Evolutionary conservation across 2,113 vertebrate genomes (phyloP).

Genomic region (Indri indri): DNA sequence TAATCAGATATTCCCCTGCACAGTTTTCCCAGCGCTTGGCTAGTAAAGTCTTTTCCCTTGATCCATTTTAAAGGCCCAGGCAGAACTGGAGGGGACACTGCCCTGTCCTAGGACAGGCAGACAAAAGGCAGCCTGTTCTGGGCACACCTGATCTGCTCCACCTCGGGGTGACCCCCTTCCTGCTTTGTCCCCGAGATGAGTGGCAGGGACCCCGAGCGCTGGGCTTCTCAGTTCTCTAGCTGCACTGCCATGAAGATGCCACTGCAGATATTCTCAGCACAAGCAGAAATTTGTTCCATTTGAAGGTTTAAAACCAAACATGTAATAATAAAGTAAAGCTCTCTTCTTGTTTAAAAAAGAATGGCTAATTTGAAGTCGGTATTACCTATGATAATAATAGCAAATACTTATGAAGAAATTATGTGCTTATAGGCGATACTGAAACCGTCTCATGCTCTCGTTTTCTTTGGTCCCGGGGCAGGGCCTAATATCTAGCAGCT

Average conservation of each 20-base stretch:
- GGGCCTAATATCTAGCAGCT: background rate
- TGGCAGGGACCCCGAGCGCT: too few species aligned
- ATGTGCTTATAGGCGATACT: fast-evolving
- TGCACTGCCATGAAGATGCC: background rate
- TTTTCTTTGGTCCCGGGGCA: background rate
- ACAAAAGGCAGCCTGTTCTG: background rate
- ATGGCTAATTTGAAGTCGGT: background rate
- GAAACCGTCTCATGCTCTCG: too few species aligned
- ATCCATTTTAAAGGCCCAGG: background rate
- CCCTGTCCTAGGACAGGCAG: background rate
- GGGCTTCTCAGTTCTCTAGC: background rate
- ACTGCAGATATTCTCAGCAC: background rate
- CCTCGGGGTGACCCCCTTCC: fast-evolving
- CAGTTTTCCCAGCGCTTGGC: background rate
- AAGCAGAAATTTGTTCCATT: background rate
- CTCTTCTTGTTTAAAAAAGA: background rate
- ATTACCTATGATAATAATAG: background rate
- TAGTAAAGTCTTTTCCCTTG: background rate
- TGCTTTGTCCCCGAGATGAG: fast-evolving
- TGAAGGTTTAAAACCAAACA: background rate
- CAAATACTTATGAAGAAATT: background rate
- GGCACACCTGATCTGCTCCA: too few species aligned
- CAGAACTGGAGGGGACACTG: background rate
- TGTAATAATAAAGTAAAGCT: background rate
- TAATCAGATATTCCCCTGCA: background rate